Evolutionary conservation across 1,140 invertebrate genomes (phyloP), one percentile per base, ranked within the genome.

Genomic region (Drosophila sturtevanti): DNA sequence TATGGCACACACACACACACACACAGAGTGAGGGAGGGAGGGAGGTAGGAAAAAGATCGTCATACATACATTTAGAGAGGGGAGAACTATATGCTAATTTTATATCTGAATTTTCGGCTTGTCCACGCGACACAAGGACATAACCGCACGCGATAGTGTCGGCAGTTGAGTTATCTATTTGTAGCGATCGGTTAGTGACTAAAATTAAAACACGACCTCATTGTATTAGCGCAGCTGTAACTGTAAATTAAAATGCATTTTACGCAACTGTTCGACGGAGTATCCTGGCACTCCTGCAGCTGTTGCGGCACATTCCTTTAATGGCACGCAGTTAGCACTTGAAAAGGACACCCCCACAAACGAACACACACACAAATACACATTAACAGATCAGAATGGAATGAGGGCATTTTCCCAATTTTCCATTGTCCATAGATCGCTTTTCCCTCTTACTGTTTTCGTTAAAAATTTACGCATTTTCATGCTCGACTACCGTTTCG

Each of bases 161-260:
- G 52, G 66, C 66, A 38, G 67, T 63, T 62, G 11, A 59, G 14
- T 66, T 54, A 72, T 76, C 73, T 21, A 59, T 64, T 68, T 61
- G 63, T 35, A 16, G 22, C 66, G 44, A 75, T 72, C 51, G n/a
- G n/a, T 18, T 48, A 38, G 51, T 56, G 56, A 65, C 79, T 87
- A 87, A 87, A 81, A 78, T 87, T 78, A 79, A 63, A 31, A 71
- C n/a, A 44, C 27, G 64, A 44, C 55, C 44, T 51, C 55, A 41
- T 76, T 31, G 27, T 31, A 31, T 75, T 76, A 52, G 74, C 69
- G 73, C 82, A 82, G 84, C 82, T 86, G 82, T 82, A 81, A 64
- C 79, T 82, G 84, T 89, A 89, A 89, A 89, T 89, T 89, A 89
- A 89, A 89, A 89, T 89, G 79, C 84, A 89, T 89, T 89, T 89